Evolutionary conservation across 2,888 invertebrate species (phyloP).

Genomic region (Cabera pusaria): DNA sequence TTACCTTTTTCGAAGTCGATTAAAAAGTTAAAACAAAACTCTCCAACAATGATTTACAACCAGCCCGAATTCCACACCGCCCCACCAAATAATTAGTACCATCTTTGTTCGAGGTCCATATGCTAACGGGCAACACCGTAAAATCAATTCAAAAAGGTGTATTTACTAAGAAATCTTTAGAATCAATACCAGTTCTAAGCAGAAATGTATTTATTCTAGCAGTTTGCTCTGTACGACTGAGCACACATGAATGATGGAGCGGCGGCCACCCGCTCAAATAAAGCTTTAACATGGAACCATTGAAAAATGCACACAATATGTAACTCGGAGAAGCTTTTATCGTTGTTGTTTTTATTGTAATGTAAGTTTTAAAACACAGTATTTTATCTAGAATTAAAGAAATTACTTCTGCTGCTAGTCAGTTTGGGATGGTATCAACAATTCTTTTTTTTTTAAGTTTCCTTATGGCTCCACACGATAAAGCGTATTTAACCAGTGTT

Average conservation of each 20-base stretch:
- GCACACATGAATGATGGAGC: conserved; percentile 38
- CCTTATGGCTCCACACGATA: too few relatives aligned
- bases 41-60: too few relatives aligned
- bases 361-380: too few relatives aligned
- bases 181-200: conserved; percentile 18
- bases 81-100: too few relatives aligned
- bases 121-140: conserved; percentile 2
- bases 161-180: conserved; percentile 23
- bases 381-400: too few relatives aligned
- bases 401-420: too few relatives aligned
- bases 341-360: neutral
- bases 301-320: conserved; percentile 37
- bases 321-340: conserved; percentile 1
- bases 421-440: too few relatives aligned
- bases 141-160: conserved; percentile 16
- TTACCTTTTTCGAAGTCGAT: too few relatives aligned
- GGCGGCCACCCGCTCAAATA: conserved; percentile 32
- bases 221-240: conserved; percentile 30
- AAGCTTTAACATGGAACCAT: conserved; percentile 28
- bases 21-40: too few relatives aligned
- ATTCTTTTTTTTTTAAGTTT: too few relatives aligned
- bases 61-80: neutral
- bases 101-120: neutral
- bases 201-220: conserved; percentile 30
- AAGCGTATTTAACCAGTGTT: too few relatives aligned